Conservation (phyloP, 1,140 invertebrate genomes). For the Euura saliciscinereae region DNA sequence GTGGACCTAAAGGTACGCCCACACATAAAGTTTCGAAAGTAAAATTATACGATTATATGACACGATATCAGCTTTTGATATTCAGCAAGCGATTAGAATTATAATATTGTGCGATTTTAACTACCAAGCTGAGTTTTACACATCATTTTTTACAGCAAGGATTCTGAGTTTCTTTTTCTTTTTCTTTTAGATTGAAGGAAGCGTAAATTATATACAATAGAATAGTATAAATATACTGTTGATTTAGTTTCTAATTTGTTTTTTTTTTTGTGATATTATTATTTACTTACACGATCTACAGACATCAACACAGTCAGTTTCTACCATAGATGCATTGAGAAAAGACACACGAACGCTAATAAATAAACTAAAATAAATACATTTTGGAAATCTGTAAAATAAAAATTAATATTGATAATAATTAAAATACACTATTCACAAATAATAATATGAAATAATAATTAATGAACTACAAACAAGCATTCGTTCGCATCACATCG, state of each 20-base stretch:
- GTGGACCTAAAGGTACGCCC: slow-evolving; percentile 51
- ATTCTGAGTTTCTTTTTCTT: too few relatives aligned
- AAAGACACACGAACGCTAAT: slow-evolving; percentile 1
- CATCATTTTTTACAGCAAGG: too few relatives aligned
- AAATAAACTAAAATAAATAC: slow-evolving; percentile 24
- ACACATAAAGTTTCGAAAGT: slow-evolving; percentile 37
- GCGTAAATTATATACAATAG: too few relatives aligned
- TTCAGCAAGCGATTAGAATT: neutral
- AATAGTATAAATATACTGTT: too few relatives aligned
- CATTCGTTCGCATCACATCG: too few relatives aligned
- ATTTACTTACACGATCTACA: slow-evolving; percentile 4
- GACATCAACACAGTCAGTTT: slow-evolving; percentile 1
- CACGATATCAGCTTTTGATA: neutral
- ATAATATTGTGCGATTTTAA: neutral
- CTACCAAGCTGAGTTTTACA: neutral
- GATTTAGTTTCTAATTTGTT: too few relatives aligned
- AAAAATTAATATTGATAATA: neutral
- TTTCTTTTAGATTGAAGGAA: too few relatives aligned
- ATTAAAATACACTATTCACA: too few relatives aligned
- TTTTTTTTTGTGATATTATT: neutral
- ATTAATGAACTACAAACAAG: too few relatives aligned
- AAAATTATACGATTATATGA: neutral
- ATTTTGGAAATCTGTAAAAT: slow-evolving; percentile 26
- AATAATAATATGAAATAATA: too few relatives aligned
- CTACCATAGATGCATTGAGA: neutral